Evolutionary conservation across 2,113 vertebrate species (phyloP).

Genomic region (Gobius niger): DNA sequence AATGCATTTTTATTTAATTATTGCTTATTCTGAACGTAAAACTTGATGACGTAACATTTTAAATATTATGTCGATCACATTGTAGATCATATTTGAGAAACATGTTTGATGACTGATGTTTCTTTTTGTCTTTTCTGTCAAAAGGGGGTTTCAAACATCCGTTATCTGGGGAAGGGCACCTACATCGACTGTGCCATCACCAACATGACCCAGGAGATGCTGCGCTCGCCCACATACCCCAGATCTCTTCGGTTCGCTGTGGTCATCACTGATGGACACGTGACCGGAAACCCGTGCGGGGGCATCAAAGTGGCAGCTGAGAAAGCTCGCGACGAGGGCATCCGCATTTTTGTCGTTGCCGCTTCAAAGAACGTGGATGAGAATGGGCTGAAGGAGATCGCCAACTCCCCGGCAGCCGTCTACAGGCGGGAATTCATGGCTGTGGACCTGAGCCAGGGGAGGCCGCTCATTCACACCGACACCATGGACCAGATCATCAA

Average conservation of each 20-base stretch:
- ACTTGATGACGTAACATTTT: too few species aligned
- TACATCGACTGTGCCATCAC: slow-evolving; percentile 89
- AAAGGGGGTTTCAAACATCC: slow-evolving; percentile 65
- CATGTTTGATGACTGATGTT: neutral
- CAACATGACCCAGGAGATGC: slow-evolving; percentile 82
- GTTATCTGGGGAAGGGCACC: slow-evolving; percentile 90
- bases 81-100: neutral
- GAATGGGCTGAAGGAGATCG: slow-evolving; percentile 84
- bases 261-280: slow-evolving; percentile 93
- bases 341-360: slow-evolving; percentile 86
- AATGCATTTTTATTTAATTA: too few species aligned
- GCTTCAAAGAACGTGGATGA: slow-evolving; percentile 82
- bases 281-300: slow-evolving; percentile 85
- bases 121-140: neutral
- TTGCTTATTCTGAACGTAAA: too few species aligned
- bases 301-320: slow-evolving; percentile 89
- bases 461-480: slow-evolving; percentile 32
- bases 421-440: slow-evolving; percentile 82
- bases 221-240: neutral
- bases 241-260: slow-evolving; percentile 79
- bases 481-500: slow-evolving; percentile 88
- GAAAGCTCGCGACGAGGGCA: slow-evolving; percentile 79
- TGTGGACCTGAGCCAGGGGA: slow-evolving; percentile 73
- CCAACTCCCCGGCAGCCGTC: slow-evolving; percentile 81
- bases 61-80: neutral